Evolutionary conservation across 2,113 vertebrate genomes (phyloP).

Genomic region (Lophura nycthemera): DNA sequence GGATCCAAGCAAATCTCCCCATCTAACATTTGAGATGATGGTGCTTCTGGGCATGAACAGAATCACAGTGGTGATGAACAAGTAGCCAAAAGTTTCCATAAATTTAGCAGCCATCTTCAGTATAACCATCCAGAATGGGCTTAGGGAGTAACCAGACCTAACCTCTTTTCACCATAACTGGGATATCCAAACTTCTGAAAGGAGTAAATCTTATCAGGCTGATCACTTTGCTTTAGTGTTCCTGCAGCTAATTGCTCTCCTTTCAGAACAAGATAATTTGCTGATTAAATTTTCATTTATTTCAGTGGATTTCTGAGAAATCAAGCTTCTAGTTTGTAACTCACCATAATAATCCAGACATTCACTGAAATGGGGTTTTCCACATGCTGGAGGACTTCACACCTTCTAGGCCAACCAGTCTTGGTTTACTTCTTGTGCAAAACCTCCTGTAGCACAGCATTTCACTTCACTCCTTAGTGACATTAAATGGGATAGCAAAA

Average conservation of each 20-base stretch:
- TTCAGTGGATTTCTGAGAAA: background rate
- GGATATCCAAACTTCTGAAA: background rate
- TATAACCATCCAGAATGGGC: background rate
- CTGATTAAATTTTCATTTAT: background rate
- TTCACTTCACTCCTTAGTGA: background rate
- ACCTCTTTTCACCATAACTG: background rate
- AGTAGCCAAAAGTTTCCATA: background rate
- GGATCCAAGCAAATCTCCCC: background rate
- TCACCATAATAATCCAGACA: background rate
- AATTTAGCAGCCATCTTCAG: background rate
- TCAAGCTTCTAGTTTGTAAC: background rate
- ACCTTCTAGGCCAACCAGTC: background rate
- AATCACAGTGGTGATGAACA: background rate
- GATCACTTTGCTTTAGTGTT: background rate
- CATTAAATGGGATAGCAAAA: slow-evolving; percentile 14
- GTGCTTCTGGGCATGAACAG: background rate
- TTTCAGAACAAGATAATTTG: background rate
- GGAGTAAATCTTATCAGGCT: background rate
- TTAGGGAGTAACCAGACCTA: background rate
- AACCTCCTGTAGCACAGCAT: background rate
- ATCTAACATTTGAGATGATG: background rate
- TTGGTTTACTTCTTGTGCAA: background rate
- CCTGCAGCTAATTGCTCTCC: background rate
- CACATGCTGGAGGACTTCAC: background rate
- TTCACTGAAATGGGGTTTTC: background rate